phyloP scores from a whole-genome alignment of 2,113 vertebrate genomes.

The Sisor rabdophorus region DNA sequence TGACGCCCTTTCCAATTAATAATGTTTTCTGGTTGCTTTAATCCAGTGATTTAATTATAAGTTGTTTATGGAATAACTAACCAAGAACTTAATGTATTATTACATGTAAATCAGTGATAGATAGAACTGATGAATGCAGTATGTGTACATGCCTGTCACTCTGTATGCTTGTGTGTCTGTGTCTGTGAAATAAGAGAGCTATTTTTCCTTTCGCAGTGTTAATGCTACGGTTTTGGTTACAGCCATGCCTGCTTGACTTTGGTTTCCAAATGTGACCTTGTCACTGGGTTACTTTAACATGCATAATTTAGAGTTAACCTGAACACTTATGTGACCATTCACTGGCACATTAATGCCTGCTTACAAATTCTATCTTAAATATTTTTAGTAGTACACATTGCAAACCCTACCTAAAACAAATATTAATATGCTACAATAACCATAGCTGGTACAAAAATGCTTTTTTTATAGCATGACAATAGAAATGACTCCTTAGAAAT shows the following conservation, averaged over 20 bases:
- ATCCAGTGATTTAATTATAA: no score
- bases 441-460: no score
- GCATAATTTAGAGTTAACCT: conserved; percentile 44
- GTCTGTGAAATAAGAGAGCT: conserved; percentile 30
- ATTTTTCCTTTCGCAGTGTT: conserved; percentile 40
- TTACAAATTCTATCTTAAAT: not conserved
- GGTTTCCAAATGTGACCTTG: conserved; percentile 47
- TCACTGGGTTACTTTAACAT: conserved; percentile 39
- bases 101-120: not conserved
- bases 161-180: not conserved
- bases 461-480: no score
- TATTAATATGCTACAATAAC: not conserved
- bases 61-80: not conserved
- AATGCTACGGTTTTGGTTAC: conserved; percentile 34
- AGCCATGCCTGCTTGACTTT: conserved; percentile 29
- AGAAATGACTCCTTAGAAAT: no score
- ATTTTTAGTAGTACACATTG: not conserved
- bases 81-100: not conserved
- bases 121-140: not conserved
- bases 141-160: not conserved
- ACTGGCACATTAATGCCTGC: not conserved
- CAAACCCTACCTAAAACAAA: not conserved
- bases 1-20: not conserved
- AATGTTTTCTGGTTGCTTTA: no score
- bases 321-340: conserved; percentile 12